Conservation (phyloP, 2,797 vertebrate species). For the Darevskia mixta region DNA sequence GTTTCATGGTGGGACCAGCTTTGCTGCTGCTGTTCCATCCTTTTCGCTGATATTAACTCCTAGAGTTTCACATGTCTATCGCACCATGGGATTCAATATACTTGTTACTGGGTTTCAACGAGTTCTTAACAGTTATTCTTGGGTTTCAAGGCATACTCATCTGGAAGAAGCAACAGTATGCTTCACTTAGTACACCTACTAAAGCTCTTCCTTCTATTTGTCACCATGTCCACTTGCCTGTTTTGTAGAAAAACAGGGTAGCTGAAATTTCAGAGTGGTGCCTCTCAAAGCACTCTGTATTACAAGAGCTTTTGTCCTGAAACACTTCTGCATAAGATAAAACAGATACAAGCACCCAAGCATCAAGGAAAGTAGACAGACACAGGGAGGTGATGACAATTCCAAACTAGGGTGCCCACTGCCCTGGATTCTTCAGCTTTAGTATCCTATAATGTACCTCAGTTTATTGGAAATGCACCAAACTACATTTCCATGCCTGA, state of each 20-base stretch:
- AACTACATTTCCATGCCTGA: not conserved
- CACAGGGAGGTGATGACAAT: not conserved
- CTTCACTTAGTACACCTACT: not conserved
- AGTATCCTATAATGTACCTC: not conserved
- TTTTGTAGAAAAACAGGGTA: constrained; percentile 41
- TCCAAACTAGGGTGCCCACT: not conserved
- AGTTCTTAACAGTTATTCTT: not conserved
- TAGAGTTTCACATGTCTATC: not conserved
- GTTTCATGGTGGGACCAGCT: not conserved
- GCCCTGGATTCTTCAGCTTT: not conserved
- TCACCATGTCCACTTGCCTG: not conserved
- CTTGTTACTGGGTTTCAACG: not conserved
- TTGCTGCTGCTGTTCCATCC: not conserved
- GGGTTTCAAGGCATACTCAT: not conserved
- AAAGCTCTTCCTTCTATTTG: not conserved
- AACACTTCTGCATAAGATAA: not conserved
- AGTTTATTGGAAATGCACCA: not conserved
- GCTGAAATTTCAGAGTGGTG: not conserved
- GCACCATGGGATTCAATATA: not conserved
- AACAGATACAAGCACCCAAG: not conserved
- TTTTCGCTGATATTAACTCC: constrained; percentile 3
- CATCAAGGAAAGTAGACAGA: not conserved
- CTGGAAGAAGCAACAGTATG: not conserved
- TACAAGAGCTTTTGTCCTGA: not conserved
- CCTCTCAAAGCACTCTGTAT: not conserved